Evolutionary conservation across 2,797 vertebrate species (phyloP).

Genomic region (Siniperca undulata): DNA sequence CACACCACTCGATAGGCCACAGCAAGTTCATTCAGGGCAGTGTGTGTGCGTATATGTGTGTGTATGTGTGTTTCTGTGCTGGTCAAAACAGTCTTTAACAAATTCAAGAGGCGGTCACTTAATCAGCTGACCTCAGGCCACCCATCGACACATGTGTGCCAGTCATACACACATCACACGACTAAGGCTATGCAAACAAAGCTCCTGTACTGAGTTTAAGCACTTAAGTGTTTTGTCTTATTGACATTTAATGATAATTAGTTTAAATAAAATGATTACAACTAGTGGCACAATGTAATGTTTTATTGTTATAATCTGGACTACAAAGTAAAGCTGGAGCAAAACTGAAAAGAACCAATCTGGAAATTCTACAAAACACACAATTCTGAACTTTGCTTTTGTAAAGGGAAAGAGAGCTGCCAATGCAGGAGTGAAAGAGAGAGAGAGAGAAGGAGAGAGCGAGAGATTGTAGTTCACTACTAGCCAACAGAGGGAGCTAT

Average conservation of each 20-base stretch:
- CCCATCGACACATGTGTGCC: constrained; percentile 39
- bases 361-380: not conserved
- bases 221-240: not conserved
- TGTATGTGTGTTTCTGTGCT: constrained; percentile 49
- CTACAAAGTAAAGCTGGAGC: not conserved
- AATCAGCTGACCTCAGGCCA: constrained; percentile 62
- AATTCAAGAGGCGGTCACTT: constrained; percentile 79
- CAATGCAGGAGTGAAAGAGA: not conserved
- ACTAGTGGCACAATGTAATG: not conserved
- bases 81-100: constrained; percentile 80
- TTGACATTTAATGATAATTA: not conserved
- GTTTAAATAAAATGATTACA: not conserved
- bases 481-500: constrained; percentile 97
- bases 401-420: constrained; percentile 9
- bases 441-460: not conserved
- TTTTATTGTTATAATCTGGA: constrained; percentile 8
- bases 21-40: constrained; percentile 82
- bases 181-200: constrained; percentile 18
- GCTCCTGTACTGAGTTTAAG: not conserved
- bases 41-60: constrained; percentile 17
- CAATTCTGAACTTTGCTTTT: not conserved
- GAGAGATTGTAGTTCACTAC: constrained; percentile 84
- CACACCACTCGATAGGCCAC: constrained; percentile 84
- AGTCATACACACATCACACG: constrained; percentile 43
- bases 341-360: not conserved